Conservation (phyloP, 2,113 vertebrate genomes). For the Pachycephala philippinensis region DNA sequence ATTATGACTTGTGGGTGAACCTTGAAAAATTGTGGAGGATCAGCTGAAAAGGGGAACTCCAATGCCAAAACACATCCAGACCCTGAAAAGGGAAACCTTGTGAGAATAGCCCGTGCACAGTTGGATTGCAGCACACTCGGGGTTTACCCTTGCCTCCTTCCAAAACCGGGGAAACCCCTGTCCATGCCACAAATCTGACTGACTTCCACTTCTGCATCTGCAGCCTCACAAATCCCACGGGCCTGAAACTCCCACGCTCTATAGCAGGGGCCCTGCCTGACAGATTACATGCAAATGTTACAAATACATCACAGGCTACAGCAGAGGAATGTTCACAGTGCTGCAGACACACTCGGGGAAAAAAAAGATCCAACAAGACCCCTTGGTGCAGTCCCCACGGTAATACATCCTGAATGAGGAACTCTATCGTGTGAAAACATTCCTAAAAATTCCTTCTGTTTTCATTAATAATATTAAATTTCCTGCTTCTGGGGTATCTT, state of each 20-base stretch:
- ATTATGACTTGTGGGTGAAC: slow-evolving; percentile 48
- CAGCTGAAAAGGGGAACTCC: background rate
- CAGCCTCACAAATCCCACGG: background rate
- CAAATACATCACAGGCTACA: slow-evolving; percentile 12
- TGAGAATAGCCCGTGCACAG: background rate
- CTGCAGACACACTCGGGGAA: background rate
- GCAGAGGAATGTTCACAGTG: background rate
- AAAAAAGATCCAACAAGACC: background rate
- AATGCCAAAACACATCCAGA: background rate
- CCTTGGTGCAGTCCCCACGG: background rate
- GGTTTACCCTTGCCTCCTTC: background rate
- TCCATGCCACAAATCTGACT: background rate
- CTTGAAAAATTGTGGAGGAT: background rate
- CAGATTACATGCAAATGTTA: slow-evolving; percentile 44
- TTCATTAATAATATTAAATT: slow-evolving; percentile 63
- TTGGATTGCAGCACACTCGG: background rate
- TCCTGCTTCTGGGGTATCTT: slow-evolving; percentile 49
- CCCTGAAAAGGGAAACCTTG: background rate
- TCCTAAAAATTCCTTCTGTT: slow-evolving; percentile 52
- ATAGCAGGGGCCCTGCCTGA: slow-evolving; percentile 7
- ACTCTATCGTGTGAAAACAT: slow-evolving; percentile 12
- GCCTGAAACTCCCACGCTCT: slow-evolving; percentile 33
- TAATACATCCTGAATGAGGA: background rate
- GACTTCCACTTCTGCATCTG: slow-evolving; percentile 46
- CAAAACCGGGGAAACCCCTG: background rate